Percentiles rank a stretch among this genome's conserved stretches.
Conservation (phyloP, 2,888 invertebrate species). For the Agrotis ipsilon region DNA sequence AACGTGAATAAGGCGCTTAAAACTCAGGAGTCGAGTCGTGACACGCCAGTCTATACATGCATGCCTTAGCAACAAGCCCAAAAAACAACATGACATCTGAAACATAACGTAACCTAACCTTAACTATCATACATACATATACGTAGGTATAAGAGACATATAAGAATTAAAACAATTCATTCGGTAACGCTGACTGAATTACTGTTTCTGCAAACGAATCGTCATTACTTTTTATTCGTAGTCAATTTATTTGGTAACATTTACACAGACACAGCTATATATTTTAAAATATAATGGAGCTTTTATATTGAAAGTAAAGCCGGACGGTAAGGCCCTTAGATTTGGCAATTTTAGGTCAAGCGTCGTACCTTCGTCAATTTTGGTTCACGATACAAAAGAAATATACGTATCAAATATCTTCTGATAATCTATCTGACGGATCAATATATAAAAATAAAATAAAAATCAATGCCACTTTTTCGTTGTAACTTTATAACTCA, state of each 20-base stretch:
- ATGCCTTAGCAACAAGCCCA: neutral
- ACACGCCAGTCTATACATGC: no score
- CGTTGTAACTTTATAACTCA: no score
- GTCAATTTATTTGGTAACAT: slow-evolving; percentile 43
- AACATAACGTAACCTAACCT: slow-evolving; percentile 8
- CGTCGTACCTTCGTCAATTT: no score
- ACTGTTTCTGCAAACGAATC: slow-evolving; percentile 38
- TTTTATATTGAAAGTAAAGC: slow-evolving; percentile 3
- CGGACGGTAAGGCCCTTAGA: neutral
- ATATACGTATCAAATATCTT: no score
- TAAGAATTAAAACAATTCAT: slow-evolving; percentile 24
- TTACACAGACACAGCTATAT: neutral
- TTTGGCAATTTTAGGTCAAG: slow-evolving; percentile 20
- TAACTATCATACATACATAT: neutral
- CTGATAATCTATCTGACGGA: no score
- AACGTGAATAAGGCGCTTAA: no score
- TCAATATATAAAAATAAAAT: no score
- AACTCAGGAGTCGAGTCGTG: no score
- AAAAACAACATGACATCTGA: neutral
- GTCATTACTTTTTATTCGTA: slow-evolving; percentile 33
- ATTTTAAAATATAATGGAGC: slow-evolving; percentile 9
- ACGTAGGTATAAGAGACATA: no score
- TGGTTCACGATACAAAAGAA: no score
- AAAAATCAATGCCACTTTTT: no score
- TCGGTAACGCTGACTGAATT: slow-evolving; percentile 44